Base-by-base conservation (phyloP, 2,113 vertebrate genomes). In the Prinia subflava region DNA sequence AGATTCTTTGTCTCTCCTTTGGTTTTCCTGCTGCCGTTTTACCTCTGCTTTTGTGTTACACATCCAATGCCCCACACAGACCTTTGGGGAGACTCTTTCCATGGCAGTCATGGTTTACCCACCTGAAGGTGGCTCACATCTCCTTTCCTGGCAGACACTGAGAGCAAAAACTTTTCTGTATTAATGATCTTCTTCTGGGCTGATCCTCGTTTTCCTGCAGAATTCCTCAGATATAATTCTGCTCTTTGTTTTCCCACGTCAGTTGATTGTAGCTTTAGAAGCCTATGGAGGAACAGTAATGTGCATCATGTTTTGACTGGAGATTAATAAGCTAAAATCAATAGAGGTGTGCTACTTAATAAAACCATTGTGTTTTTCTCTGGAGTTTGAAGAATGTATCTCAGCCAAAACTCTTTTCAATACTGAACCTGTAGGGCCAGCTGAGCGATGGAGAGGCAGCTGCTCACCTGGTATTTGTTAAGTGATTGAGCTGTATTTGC, bases 51-150 rank as follows among this genome's bases (percentile, higher is more conserved):
- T 22, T 60, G 17, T 71, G 2, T 64, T 21, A 19, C 4, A 6
- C 13, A 3, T 67, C 76, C 37, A 55, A 0, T 55, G 22, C 10
- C 30, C n/a, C 11, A 22, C 23, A 35, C 0, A 1, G 16, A 31
- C 22, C 11, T 56, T 83, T 57, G n/a, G 65, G 83, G 69, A 39
- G 13, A 2, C 13, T 47, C 10, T 33, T 85, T 39, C 27, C 25
- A 7, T 16, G 21, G 73, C 46, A 67, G 42, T 67, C 77, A 20
- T 68, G 9, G 1, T 82, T 92, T 49, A 49, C 28, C 35, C 60
- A 55, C 37, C 63, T 70, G 42, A 53, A 69, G 57, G 49, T 69
- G 59, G 30, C 42, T 95, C 64, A 63, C 22, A 35, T 63, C 42
- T 52, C 50, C 39, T 69, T 67, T 70, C 35, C 52, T 65, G 56